Base-by-base conservation (phyloP, 1,140 invertebrate genomes). In the Anthonomus grandis region DNA sequence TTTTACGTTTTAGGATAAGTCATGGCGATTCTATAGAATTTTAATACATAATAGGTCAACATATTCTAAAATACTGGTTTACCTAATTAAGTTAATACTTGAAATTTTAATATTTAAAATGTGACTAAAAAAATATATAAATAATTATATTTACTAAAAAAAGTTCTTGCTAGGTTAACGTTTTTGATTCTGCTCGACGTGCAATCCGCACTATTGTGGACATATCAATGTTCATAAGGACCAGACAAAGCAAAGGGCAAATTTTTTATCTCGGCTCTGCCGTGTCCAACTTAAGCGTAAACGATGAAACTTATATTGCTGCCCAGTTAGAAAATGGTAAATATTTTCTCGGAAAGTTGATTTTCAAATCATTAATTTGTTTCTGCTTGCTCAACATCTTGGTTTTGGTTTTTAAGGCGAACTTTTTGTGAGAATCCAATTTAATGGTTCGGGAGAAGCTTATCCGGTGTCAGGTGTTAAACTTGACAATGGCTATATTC, bases 211-310 rank as follows among this genome's bases (percentile, higher is more conserved):
- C 82, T 22, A 85, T 90, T 38, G 82, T 95, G 21, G 90, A 95
- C 69, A 87, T 97, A 34, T 94, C 91, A 2, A 93, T 97, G 86
- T 93, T 97, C 70, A 84, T 96, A 38, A 79, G 90, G 23, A 97
- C 94, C 0, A 78, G 92, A 36, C 84, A 95, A 71, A 77, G 83
- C 3, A 79, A 81, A 3, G 93, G 93, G 1, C 84, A 91, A 59
- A 87, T 97, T 41, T 93, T 96, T 71, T 94, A 94, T 74, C 72
- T 97, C 19, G 93, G 93, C 12, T 86, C 87, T 9, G 79, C 82
- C 64, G 78, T 83, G 2, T 77, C 66, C 49, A 56, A 67, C 1
- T 70, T 64, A 10, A 75, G 24, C 61, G 41, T 34, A 52, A 72
- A 44, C 46, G 67, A 27, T 70, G 84, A 84, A 66, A 86, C 87